These are phyloP conservation scores for Anthopleura sola DNA, from an alignment of 64 coral and sea anemone genomes.

Conservation along the genomic window DNA sequence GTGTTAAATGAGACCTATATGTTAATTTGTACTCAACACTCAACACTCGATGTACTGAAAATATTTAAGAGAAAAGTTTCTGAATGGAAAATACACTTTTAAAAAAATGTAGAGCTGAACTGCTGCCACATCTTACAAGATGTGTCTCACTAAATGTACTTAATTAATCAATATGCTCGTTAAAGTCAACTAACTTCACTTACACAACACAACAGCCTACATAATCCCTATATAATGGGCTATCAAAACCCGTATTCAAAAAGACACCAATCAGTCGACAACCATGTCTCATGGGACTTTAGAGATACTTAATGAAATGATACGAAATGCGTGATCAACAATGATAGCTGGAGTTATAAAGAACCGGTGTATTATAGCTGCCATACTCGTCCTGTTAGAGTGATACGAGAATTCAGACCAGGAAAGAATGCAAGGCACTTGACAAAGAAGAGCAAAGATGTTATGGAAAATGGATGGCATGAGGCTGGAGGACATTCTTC, in stretches of 20 bases:
- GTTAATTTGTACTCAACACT: too few species aligned
- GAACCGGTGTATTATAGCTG: neutral
- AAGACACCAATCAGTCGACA: neutral
- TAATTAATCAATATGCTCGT: neutral
- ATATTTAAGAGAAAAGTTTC: too few species aligned
- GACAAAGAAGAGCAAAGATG: neutral
- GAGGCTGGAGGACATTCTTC: slow-evolving; percentile 21
- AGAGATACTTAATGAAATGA: neutral
- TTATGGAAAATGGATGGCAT: slow-evolving; percentile 46
- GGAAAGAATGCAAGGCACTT: neutral
- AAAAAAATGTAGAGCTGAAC: too few species aligned
- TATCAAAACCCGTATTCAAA: neutral
- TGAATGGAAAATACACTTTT: too few species aligned
- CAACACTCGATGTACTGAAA: too few species aligned
- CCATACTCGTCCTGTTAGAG: neutral
- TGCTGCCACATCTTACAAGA: neutral
- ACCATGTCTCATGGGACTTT: neutral
- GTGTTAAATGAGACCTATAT: too few species aligned
- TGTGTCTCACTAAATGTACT: neutral
- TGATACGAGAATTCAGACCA: neutral
- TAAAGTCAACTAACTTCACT: neutral
- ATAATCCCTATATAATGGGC: slow-evolving; percentile 17
- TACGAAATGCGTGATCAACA: neutral
- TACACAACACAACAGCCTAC: neutral
- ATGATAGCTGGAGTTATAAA: neutral